These are phyloP conservation scores for Globodera ellingtonae DNA, from an alignment of 1,140 invertebrate genomes.

Conservation along the genomic window DNA sequence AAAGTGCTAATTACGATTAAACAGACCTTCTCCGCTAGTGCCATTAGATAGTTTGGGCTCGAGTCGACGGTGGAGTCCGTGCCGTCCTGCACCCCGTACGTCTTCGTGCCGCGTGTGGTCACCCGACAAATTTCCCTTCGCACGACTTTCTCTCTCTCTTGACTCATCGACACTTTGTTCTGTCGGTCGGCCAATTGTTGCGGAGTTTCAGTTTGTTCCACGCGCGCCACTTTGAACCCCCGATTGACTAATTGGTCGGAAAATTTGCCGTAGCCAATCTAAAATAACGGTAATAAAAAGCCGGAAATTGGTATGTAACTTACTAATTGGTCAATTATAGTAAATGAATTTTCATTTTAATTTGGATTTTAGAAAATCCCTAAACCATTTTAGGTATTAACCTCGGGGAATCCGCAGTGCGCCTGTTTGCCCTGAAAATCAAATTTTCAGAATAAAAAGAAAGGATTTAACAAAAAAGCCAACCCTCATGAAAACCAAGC, in stretches of 20 bases:
- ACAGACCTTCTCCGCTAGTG: conserved; percentile 79
- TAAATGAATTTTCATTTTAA: too few relatives aligned
- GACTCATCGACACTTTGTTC: conserved; percentile 48
- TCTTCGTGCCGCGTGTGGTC: conserved; percentile 79
- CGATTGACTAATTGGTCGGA: conserved; percentile 82
- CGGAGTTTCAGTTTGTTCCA: conserved; percentile 97
- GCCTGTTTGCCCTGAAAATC: conserved; percentile 30
- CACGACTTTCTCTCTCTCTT: conserved; percentile 63
- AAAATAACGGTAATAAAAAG: not conserved
- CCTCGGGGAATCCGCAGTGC: conserved; percentile 43
- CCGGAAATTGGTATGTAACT: not conserved
- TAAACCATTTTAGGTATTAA: too few relatives aligned
- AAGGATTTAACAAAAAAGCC: not conserved
- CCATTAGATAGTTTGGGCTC: conserved; percentile 72
- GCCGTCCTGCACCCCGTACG: conserved; percentile 76
- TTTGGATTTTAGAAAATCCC: too few relatives aligned
- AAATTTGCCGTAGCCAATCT: conserved; percentile 77
- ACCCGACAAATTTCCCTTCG: conserved; percentile 87
- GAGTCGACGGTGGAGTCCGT: conserved; percentile 67
- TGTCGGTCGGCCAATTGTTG: conserved; percentile 85
- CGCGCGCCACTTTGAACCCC: conserved; percentile 90
- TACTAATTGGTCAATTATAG: too few relatives aligned
- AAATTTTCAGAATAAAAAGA: conserved; percentile 22
- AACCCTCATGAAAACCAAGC: conserved; percentile 90
- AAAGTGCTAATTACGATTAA: conserved; percentile 82